A percentile compares a stretch with the other conserved stretches of the same genome.
These are phyloP conservation scores for Austrofundulus limnaeus DNA, from an alignment of 2,113 vertebrate species.

Conservation along the genomic window DNA sequence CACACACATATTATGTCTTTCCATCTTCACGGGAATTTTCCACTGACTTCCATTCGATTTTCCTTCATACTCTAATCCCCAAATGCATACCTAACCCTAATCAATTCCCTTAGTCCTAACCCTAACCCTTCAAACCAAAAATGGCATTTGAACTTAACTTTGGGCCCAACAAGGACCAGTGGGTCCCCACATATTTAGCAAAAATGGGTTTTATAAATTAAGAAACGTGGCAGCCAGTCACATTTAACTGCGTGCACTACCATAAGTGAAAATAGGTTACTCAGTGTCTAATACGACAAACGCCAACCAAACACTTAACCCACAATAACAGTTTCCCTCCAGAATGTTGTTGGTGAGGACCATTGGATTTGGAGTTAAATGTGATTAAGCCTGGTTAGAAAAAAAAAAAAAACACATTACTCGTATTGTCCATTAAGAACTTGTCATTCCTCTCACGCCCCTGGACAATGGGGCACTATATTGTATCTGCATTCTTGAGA, in stretches of 20 bases:
- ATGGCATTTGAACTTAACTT: too few species aligned
- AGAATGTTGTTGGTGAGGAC: neutral
- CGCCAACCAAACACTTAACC: neutral
- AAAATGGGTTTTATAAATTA: too few species aligned
- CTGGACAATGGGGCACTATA: conserved; percentile 37
- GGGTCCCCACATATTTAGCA: too few species aligned
- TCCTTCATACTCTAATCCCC: too few species aligned
- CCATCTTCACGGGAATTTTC: too few species aligned
- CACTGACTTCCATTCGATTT: too few species aligned
- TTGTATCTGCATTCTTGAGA: conserved; percentile 48
- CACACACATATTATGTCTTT: too few species aligned
- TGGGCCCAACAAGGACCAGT: too few species aligned
- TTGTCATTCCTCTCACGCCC: conserved; percentile 40
- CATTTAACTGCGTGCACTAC: neutral
- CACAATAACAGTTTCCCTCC: neutral
- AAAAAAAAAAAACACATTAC: conserved; percentile 3
- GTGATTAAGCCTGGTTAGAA: neutral
- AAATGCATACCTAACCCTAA: too few species aligned
- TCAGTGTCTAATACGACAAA: neutral
- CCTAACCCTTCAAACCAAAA: too few species aligned
- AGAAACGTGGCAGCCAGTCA: neutral
- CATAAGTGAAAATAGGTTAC: too few species aligned
- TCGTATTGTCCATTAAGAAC: conserved; percentile 15
- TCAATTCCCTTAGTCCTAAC: too few species aligned
- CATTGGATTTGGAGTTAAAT: conserved; percentile 1